phyloP scores from a whole-genome alignment of 2,888 invertebrate genomes.

The Polietes domitor region DNA sequence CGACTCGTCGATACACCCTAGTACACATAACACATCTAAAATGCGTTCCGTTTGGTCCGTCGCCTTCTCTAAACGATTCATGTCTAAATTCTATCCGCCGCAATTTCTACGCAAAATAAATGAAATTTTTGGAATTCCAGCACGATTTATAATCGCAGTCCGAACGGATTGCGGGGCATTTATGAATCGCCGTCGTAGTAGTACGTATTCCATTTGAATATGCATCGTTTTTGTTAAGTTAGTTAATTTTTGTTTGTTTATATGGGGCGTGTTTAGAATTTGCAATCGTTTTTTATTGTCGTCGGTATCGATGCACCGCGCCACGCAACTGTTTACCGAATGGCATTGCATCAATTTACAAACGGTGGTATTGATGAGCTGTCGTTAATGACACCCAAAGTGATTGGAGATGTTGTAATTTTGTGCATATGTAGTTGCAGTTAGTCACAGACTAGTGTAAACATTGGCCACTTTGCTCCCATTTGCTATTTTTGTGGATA shows the following conservation, averaged over 20 bases:
- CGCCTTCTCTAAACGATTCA: background rate
- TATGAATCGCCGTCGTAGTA: background rate
- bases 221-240: background rate
- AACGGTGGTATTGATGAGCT: background rate
- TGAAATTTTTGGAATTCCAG: constrained; percentile 59
- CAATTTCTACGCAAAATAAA: constrained; percentile 52
- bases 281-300: background rate
- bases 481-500: too few species aligned
- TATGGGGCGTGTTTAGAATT: constrained; percentile 32
- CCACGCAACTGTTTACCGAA: background rate
- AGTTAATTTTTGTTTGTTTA: constrained; percentile 16
- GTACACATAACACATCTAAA: too few species aligned
- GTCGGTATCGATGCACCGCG: background rate
- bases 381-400: background rate
- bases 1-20: too few species aligned
- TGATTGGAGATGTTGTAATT: background rate
- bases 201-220: background rate
- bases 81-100: background rate
- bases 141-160: constrained; percentile 33
- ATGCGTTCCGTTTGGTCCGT: background rate
- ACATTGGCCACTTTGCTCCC: too few species aligned
- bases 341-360: background rate
- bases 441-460: too few species aligned
- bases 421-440: too few species aligned
- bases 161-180: background rate